phyloP scores from a whole-genome alignment of 2,113 vertebrate genomes.

The Lophura nycthemera region DNA sequence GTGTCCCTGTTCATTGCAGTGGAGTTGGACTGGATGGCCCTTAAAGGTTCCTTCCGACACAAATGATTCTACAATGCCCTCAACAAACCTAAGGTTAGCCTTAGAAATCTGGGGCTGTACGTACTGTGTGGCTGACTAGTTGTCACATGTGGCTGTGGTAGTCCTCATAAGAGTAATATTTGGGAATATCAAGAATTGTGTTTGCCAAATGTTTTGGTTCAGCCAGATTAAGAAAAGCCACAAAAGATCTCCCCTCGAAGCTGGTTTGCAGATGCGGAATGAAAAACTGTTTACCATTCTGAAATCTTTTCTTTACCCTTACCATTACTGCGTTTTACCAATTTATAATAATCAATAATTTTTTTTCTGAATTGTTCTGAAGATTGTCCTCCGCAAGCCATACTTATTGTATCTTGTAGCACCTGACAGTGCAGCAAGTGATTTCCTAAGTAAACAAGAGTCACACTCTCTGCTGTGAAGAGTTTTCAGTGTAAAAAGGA shows the following conservation, averaged over 20 bases:
- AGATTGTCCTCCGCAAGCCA: neutral
- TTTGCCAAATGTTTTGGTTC: neutral
- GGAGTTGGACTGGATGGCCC: too few species aligned
- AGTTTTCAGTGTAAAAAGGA: neutral
- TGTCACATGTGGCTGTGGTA: neutral
- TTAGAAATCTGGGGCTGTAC: neutral
- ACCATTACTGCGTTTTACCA: neutral
- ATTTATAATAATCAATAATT: neutral
- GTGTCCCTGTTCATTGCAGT: too few species aligned
- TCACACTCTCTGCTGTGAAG: neutral
- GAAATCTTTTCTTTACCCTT: neutral
- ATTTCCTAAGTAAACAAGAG: neutral
- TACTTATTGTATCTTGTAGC: neutral
- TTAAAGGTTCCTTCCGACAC: too few species aligned
- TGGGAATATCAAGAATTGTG: neutral
- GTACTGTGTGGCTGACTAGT: neutral
- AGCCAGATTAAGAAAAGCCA: neutral
- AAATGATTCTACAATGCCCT: neutral
- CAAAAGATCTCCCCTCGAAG: neutral
- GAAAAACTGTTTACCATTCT: neutral
- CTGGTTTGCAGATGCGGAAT: neutral
- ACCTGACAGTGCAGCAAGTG: neutral
- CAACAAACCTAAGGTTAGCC: neutral
- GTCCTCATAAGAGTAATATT: neutral
- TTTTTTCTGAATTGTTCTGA: neutral